Evolutionary conservation across 2,113 vertebrate genomes (phyloP), one percentile per base, ranked within the genome.

Genomic region (Sturnira hondurensis): DNA sequence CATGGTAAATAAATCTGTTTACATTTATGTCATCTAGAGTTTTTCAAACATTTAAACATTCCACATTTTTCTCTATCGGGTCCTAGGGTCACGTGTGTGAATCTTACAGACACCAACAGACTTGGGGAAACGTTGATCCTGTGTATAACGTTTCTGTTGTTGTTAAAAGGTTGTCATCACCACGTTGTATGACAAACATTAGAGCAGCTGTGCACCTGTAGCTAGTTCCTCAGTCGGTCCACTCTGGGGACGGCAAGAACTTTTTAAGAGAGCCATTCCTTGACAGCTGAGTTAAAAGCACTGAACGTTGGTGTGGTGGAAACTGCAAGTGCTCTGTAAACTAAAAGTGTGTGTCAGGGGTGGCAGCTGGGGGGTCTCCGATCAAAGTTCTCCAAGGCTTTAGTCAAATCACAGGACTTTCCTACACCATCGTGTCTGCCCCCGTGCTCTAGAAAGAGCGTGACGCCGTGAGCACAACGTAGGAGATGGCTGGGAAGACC

Each of bases 401-500:
- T 61, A 70, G 26, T 47, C 5, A 0, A 38, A 31, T 19, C 50
- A 7, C 22, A 16, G 41, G 8, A 47, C 13, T 65, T 63, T 20
- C 41, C 36, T 54, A 43, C 52, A 20, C 12, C 12, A 31, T 24
- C 33, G 5, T 38, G 45, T 58, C n/a, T 67, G 93, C 16, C 0
- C 26, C 3, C 15, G 31, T 54, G 68, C 63, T 86, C 54, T 71
- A 43, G 43, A 89, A 70, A 52, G 17, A 16, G 20, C 5, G 3
- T 3, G 22, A 43, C 28, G 7, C 4, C 2, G 4, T 31, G 33
- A 7, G 12, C 1, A 3, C 0, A 36, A 41, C 36, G 28, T 14
- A 78, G 50, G 20, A 36, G 78, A 22, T 26, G 38, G 16, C 61
- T 33, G 50, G 61, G 31, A 38, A 50, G 47, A 28, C 19, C 52